These are phyloP conservation scores for Gibbula magus DNA, from an alignment of 2,888 invertebrate species.

Conservation along the genomic window DNA sequence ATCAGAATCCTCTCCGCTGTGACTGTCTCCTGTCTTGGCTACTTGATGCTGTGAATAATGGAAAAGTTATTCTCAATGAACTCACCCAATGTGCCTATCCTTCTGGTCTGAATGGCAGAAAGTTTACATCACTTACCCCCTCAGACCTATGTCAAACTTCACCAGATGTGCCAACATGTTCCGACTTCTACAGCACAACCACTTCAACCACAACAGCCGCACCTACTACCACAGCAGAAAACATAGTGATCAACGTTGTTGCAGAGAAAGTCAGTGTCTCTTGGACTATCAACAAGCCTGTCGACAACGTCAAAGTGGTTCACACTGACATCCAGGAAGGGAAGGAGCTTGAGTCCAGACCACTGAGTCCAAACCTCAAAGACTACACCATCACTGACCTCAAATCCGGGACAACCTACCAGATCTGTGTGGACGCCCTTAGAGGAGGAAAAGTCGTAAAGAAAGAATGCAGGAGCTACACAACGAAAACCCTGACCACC, in stretches of 20 bases:
- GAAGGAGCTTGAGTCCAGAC: not conserved
- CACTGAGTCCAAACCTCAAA: not conserved
- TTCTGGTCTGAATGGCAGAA: not conserved
- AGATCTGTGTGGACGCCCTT: constrained; percentile 37
- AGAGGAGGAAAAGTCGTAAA: not conserved
- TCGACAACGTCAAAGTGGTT: not conserved
- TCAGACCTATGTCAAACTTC: not conserved
- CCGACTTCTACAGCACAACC: constrained; percentile 34
- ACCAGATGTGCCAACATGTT: constrained; percentile 34
- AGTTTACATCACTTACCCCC: not conserved
- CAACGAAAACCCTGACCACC: not conserved
- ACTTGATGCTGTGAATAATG: constrained; percentile 74
- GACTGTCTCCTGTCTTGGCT: constrained; percentile 90
- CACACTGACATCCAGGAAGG: not conserved
- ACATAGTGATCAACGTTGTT: not conserved
- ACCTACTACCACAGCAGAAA: constrained; percentile 29
- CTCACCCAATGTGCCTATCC: not conserved
- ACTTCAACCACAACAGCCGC: constrained; percentile 59
- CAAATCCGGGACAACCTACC: constrained; percentile 33
- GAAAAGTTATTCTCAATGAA: constrained; percentile 4
- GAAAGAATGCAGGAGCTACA: constrained; percentile 14
- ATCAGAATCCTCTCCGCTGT: constrained; percentile 87
- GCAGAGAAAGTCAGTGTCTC: not conserved
- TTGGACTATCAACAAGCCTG: constrained; percentile 25
- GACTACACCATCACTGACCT: constrained; percentile 31